These are phyloP conservation scores for Amphimallon solstitiale DNA, from an alignment of 2,888 invertebrate species.

Conservation along the genomic window DNA sequence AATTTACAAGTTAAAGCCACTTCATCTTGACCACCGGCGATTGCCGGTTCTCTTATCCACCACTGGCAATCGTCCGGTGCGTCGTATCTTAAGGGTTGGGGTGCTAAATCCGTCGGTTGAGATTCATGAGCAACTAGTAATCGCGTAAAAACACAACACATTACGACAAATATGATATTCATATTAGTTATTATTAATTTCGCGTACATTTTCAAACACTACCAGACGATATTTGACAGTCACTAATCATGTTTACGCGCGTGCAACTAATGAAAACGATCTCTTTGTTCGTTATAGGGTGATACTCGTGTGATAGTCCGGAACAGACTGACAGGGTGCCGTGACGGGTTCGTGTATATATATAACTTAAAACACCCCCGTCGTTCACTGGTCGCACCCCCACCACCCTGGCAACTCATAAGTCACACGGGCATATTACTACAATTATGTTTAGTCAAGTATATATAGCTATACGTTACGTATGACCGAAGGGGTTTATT, in stretches of 20 bases:
- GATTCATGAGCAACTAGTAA: conserved; percentile 18
- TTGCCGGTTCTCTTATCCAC: conserved; percentile 73
- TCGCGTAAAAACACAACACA: conserved; percentile 31
- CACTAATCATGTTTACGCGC: no score
- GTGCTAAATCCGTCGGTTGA: conserved; percentile 40
- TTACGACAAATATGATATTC: conserved; percentile 7
- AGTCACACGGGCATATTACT: conserved; percentile 7
- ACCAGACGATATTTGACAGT: no score
- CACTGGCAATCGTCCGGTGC: conserved; percentile 89
- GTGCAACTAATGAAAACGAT: no score
- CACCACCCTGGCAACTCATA: conserved; percentile 25
- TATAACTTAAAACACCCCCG: conserved; percentile 24
- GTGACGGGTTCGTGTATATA: conserved; percentile 14
- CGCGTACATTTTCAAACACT: neutral
- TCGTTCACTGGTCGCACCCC: conserved; percentile 11
- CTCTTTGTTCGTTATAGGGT: neutral
- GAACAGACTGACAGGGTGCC: conserved; percentile 18
- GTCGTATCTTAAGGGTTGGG: conserved; percentile 72
- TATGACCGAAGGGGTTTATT: conserved; percentile 6
- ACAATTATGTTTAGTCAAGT: neutral
- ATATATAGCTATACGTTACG: neutral
- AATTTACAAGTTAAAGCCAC: conserved; percentile 82
- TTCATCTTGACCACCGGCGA: conserved; percentile 69
- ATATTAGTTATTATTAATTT: neutral
- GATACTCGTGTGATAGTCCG: conserved; percentile 6